Evolutionary conservation across 1,140 invertebrate genomes (phyloP).

Genomic region (Drosophila truncata): DNA sequence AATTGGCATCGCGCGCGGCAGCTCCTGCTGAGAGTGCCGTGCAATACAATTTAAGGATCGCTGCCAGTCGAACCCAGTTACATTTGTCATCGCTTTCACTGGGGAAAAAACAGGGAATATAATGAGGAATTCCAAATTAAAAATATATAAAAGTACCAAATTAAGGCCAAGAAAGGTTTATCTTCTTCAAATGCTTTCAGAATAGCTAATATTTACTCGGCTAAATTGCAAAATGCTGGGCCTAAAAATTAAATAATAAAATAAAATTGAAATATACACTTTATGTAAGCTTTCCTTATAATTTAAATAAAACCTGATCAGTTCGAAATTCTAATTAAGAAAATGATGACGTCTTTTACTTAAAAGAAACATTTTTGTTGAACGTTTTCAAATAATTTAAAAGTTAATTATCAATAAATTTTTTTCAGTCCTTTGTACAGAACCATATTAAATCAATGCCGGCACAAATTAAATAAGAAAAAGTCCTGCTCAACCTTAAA

Average conservation of each 20-base stretch:
- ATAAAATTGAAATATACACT: no score
- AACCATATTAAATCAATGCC: not conserved
- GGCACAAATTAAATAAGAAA: constrained; percentile 1
- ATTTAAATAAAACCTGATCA: no score
- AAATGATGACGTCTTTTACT: not conserved
- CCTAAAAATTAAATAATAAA: no score
- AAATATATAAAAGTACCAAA: not conserved
- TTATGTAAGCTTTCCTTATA: no score
- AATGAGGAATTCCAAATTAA: no score
- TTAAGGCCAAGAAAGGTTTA: not conserved
- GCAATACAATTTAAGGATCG: constrained; percentile 22
- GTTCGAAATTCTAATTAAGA: not conserved
- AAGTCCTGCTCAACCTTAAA: constrained; percentile 1
- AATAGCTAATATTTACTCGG: no score
- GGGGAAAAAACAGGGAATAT: no score
- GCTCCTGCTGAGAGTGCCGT: constrained; percentile 29
- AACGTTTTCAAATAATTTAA: no score
- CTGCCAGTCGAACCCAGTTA: constrained; percentile 11
- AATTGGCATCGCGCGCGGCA: constrained; percentile 33
- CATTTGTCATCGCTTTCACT: constrained; percentile 10
- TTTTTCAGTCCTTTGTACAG: not conserved
- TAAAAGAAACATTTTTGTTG: no score
- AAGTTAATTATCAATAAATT: not conserved
- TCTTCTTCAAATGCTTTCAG: no score
- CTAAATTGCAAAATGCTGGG: no score